Base-by-base conservation (phyloP, 2,113 vertebrate genomes). In the human (Homo sapiens) region DNA sequence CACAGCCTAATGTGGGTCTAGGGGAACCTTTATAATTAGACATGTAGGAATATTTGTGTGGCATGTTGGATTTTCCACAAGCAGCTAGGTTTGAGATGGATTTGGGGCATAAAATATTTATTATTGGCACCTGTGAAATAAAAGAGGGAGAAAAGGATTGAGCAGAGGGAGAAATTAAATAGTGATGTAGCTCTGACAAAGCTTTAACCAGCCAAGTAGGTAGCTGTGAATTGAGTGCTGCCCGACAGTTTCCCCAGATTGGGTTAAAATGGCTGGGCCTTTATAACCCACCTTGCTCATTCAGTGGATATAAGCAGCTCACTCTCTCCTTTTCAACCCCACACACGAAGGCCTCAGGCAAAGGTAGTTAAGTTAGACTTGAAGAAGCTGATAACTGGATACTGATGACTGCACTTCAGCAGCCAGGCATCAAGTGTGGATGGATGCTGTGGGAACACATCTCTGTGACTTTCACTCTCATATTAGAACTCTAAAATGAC, bases 71-170 rank as follows among this genome's bases (percentile, higher is more conserved):
- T 82, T 95, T 90, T 97, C 79, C 66, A 57, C 27, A 97, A 93
- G 52, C 38, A 96, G 55, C 80, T 23, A 52, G 75, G 27, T 23
- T 6, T 18, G 35, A 92, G 55, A 72, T 85, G 5, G 8, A 64
- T 94, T 80, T 90, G 35, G 5, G 8, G 11, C 45, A 38, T 55
- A 78, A 55, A 76, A 50, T 78, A 64, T 87, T 89, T 96, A 93
- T 93, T 96, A 68, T 35, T 11, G 43, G 48, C 80, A 73, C 57
- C 75, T 92, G 75, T 96, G 80, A 85, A 92, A 68, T 30, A 52
- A 80, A 79, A 50, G 45, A 45, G 22, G 7, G 1, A 3, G 22
- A n/a, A 86, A 90, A 50, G 3, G 16, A 38, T 40, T 91, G 64
- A 81, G 9, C 18, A 78, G 3, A 43, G 20, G 6, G 1, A 86